Base-by-base conservation (phyloP, 2,113 vertebrate species). In the Caloenas nicobarica region DNA sequence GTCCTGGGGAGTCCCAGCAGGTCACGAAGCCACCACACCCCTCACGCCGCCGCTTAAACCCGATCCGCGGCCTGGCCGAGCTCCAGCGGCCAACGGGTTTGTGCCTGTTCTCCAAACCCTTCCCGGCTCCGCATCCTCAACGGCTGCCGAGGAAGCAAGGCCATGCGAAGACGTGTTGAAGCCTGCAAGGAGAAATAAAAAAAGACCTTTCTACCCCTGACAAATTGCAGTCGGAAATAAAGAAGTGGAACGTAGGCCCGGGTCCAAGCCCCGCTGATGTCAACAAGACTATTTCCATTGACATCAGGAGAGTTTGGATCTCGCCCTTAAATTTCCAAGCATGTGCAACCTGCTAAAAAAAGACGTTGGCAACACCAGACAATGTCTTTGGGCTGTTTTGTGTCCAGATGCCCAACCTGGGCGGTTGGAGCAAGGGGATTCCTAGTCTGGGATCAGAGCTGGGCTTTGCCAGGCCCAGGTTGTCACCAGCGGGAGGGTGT, bases 31-130 rank as follows among this genome's bases (percentile, higher is more conserved):
- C 60, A 50, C n/a, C 69, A 34, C 48, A 11, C 50, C 66, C 71
- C 38, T 25, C 3, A 12, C 26, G 6, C 0, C 2, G 5, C 29
- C 2, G 5, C 38, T 42, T 16, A 42, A 15, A 16, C 46, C 48
- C 22, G 48, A 48, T 21, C 48, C 13, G 58, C 65, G 54, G 66
- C 66, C n/a, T 61, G 68, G 91, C 40, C 1, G 0, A 14, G 36
- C 24, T 33, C 74, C 91, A 74, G 69, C 15, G 6, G 5, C 2
- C 36, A 34, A 7, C 1, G 34, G 40, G 72, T 36, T 23, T 11
- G 53, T 5, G 21, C 15, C 54, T 3, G 15, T 46, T 65, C 81
- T 18, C 57, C 10, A 7, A 16, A 24, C 13, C 7, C 22, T 42
- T 29, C 73, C 2, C 11, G 28, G 4, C 72, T 33, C 54, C 2